A percentile compares a stretch with the other conserved stretches of the same genome.
These are phyloP conservation scores for Oxyruncus cristatus DNA, from an alignment of 2,113 vertebrate genomes.

Conservation along the genomic window DNA sequence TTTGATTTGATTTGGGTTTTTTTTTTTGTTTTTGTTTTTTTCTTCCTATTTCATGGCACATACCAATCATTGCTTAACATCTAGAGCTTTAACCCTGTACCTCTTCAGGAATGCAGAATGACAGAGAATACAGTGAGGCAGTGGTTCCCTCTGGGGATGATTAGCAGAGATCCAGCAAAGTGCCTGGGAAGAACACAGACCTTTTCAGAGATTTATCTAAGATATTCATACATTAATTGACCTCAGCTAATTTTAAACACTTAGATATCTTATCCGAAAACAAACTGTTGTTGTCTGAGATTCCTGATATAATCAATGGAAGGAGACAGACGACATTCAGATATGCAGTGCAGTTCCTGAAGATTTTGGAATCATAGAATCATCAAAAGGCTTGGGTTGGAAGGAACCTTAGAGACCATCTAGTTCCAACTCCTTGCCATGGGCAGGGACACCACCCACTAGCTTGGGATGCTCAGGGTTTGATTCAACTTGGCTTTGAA, in stretches of 20 bases:
- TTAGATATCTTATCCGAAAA: neutral
- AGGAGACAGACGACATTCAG: rapidly evolving
- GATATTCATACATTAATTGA: neutral
- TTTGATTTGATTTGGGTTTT: neutral
- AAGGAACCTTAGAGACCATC: neutral
- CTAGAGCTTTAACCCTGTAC: neutral
- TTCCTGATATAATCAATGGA: neutral
- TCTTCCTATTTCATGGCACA: constrained; percentile 35
- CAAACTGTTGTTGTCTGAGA: neutral
- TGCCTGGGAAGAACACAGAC: neutral
- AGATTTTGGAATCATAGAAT: neutral
- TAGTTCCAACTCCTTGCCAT: neutral
- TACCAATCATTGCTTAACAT: neutral
- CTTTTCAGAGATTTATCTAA: neutral
- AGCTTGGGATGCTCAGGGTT: neutral
- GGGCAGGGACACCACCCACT: rapidly evolving
- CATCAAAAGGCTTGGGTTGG: neutral
- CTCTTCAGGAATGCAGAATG: neutral
- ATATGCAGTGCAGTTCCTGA: neutral
- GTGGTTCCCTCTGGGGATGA: neutral
- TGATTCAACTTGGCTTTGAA: neutral
- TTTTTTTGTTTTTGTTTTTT: neutral
- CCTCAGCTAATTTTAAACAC: neutral
- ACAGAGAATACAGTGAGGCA: neutral
- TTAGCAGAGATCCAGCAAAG: neutral